A percentile compares a stretch with the other conserved stretches of the same genome.
phyloP scores from a whole-genome alignment of 2,888 invertebrate genomes.

The Andricus curvator region DNA sequence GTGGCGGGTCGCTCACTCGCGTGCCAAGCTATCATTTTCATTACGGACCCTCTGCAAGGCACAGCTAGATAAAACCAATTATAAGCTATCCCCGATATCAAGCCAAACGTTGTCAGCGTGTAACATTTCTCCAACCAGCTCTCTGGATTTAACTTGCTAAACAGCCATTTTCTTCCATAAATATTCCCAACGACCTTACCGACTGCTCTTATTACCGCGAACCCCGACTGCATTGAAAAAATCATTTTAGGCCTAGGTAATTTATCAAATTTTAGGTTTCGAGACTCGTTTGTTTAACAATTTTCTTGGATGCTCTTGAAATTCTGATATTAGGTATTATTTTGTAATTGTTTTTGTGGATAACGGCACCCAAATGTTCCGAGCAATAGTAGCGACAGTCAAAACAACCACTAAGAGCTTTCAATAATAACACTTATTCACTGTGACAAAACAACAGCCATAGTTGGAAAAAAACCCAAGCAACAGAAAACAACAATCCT shows the following conservation, averaged over 20 bases:
- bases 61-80: constrained; percentile 74
- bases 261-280: not conserved
- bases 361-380: no score
- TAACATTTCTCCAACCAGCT: constrained; percentile 10
- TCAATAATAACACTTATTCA: no score
- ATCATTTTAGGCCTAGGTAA: not conserved
- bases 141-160: constrained; percentile 66
- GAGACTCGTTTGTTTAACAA: not conserved
- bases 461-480: no score
- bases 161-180: constrained; percentile 60
- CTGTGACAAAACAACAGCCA: no score
- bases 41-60: constrained; percentile 62
- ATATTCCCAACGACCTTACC: constrained; percentile 48
- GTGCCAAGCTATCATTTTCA: constrained; percentile 72
- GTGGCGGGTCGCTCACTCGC: constrained; percentile 64
- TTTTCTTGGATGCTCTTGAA: no score
- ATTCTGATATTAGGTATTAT: no score
- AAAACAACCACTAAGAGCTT: no score
- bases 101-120: constrained; percentile 40
- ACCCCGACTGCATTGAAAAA: not conserved
- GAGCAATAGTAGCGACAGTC: no score
- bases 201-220: constrained; percentile 10
- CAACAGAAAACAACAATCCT: no score
- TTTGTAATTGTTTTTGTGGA: no score
- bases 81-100: constrained; percentile 70